Evolutionary conservation across 2,888 invertebrate species (phyloP).

Genomic region (Hemaris fuciformis): DNA sequence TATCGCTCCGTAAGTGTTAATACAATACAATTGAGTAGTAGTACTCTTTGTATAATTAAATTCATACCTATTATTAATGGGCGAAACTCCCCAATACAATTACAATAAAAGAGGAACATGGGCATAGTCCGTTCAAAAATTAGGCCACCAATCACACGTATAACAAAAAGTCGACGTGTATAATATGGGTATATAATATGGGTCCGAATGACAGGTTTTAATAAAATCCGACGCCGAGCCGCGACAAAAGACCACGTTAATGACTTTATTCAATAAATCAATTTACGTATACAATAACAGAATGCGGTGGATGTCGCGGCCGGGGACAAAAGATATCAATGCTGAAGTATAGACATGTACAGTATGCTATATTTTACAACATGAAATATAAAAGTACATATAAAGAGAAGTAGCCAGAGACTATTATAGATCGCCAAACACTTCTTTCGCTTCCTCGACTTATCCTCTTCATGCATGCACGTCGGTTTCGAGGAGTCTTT

Average conservation of each 20-base stretch:
- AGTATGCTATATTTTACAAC: not conserved
- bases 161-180: not conserved
- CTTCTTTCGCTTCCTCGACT: no score
- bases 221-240: constrained; percentile 32
- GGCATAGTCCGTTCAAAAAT: not conserved
- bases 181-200: no score
- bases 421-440: not conserved
- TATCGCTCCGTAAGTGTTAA: no score
- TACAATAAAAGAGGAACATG: not conserved
- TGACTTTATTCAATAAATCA: constrained; percentile 56
- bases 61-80: not conserved
- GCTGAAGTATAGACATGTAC: not conserved
- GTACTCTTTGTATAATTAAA: not conserved
- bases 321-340: constrained; percentile 20
- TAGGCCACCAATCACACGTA: not conserved
- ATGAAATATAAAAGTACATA: not conserved
- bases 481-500: no score
- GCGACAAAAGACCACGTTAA: constrained; percentile 46
- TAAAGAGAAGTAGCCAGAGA: no score
- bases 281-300: constrained; percentile 42
- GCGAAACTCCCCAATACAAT: not conserved
- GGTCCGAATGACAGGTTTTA: constrained; percentile 30
- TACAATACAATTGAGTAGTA: no score
- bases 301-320: constrained; percentile 19
- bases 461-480: no score